Percentiles rank a stretch among this genome's conserved stretches.
phyloP scores from a whole-genome alignment of 2,113 vertebrate species.

The Sebastes schlegelii region DNA sequence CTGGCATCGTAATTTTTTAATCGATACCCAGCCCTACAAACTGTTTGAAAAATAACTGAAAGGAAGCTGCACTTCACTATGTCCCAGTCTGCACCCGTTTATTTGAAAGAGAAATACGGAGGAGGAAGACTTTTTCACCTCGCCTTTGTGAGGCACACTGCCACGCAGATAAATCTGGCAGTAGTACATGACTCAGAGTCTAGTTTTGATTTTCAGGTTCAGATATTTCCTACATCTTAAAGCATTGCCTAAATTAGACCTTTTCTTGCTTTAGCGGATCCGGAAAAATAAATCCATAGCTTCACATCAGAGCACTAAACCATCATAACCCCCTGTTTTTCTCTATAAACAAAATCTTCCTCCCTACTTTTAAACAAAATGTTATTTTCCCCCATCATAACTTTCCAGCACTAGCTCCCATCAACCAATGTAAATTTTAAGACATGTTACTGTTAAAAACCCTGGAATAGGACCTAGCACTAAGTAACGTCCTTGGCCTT shows the following conservation, averaged over 20 bases:
- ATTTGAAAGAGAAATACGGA: slow-evolving; percentile 4
- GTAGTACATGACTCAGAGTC: background rate
- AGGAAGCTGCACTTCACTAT: background rate
- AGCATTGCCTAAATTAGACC: slow-evolving; percentile 15
- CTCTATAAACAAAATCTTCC: background rate
- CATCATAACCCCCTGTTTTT: background rate
- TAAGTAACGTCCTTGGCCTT: background rate
- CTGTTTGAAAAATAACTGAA: too few species aligned
- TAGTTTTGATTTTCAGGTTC: slow-evolving; percentile 15
- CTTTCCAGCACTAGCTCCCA: background rate
- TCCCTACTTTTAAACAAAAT: background rate
- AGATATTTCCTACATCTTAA: slow-evolving; percentile 11
- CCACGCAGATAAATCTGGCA: background rate
- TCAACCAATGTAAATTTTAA: background rate
- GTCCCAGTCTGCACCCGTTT: background rate
- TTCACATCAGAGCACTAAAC: background rate
- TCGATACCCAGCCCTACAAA: too few species aligned
- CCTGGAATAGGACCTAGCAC: rapidly evolving
- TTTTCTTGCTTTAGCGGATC: slow-evolving; percentile 17
- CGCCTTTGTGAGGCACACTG: slow-evolving; percentile 6
- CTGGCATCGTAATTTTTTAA: too few species aligned
- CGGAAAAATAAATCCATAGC: slow-evolving; percentile 23
- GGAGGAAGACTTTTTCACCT: slow-evolving; percentile 6
- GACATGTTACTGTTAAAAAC: background rate
- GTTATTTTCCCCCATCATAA: background rate